phyloP scores from a whole-genome alignment of 2,797 vertebrate genomes.

The Echeneis naucrates region DNA sequence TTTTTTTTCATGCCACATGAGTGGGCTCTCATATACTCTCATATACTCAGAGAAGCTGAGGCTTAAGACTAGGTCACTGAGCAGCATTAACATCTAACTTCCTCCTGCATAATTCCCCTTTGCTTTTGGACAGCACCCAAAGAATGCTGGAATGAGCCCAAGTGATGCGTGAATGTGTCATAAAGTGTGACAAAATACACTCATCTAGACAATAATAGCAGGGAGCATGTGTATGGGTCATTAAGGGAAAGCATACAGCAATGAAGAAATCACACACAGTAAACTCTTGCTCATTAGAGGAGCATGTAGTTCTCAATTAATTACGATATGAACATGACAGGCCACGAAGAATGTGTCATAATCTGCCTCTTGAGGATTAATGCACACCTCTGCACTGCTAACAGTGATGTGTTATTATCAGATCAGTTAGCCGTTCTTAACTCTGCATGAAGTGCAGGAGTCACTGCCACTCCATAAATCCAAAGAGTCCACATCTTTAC shows the following conservation, averaged over 20 bases:
- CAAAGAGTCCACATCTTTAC: neutral
- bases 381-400: slow-evolving; percentile 40
- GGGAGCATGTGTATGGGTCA: slow-evolving; percentile 63
- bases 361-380: slow-evolving; percentile 50
- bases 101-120: slow-evolving; percentile 58
- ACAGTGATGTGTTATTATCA: neutral
- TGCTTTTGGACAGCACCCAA: slow-evolving; percentile 71
- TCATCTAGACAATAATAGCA: slow-evolving; percentile 70
- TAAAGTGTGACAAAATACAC: slow-evolving; percentile 67
- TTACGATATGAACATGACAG: slow-evolving; percentile 58
- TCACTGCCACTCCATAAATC: neutral
- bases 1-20: slow-evolving; percentile 35
- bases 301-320: slow-evolving; percentile 46
- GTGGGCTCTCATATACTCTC: slow-evolving; percentile 38
- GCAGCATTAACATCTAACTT: slow-evolving; percentile 49
- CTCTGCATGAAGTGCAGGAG: slow-evolving; percentile 5
- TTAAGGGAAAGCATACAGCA: slow-evolving; percentile 63
- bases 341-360: slow-evolving; percentile 50
- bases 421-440: neutral
- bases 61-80: slow-evolving; percentile 25
- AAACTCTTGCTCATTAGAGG: slow-evolving; percentile 63
- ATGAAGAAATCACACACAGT: slow-evolving; percentile 43
- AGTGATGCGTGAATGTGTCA: slow-evolving; percentile 45
- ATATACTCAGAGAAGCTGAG: slow-evolving; percentile 31
- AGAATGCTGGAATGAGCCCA: slow-evolving; percentile 48